Percentiles rank a stretch among this genome's conserved stretches.
phyloP scores from a whole-genome alignment of 2,888 invertebrate species.

The Gnatocerus cornutus region DNA sequence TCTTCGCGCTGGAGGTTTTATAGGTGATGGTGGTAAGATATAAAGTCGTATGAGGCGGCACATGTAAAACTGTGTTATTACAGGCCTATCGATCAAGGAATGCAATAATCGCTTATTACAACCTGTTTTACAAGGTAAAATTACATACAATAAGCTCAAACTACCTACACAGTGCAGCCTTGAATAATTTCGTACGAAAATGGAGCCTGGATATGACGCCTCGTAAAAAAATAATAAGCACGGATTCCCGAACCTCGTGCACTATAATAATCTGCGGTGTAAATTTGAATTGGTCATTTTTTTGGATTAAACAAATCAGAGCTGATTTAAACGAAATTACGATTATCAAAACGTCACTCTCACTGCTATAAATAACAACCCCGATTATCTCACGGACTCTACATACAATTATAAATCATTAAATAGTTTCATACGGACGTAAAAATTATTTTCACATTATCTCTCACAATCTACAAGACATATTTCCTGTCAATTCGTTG shows the following conservation, averaged over 20 bases:
- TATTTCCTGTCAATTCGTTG: slow-evolving; percentile 50
- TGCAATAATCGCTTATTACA: slow-evolving; percentile 61
- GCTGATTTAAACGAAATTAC: slow-evolving; percentile 19
- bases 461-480: slow-evolving; percentile 51
- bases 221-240: slow-evolving; percentile 43
- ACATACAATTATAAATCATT: slow-evolving; percentile 48
- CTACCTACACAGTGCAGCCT: slow-evolving; percentile 51
- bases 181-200: slow-evolving; percentile 43
- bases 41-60: slow-evolving; percentile 56
- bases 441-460: slow-evolving; percentile 53
- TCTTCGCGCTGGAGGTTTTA: slow-evolving; percentile 55
- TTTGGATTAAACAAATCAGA: slow-evolving; percentile 24
- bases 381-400: slow-evolving; percentile 28
- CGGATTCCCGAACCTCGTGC: slow-evolving; percentile 30
- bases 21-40: slow-evolving; percentile 56
- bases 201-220: slow-evolving; percentile 29
- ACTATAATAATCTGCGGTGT: slow-evolving; percentile 44
- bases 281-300: slow-evolving; percentile 28
- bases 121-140: slow-evolving; percentile 57
- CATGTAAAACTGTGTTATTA: slow-evolving; percentile 62
- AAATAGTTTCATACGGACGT: slow-evolving; percentile 42
- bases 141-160: slow-evolving; percentile 49
- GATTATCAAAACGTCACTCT: slow-evolving; percentile 39
- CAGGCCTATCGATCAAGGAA: slow-evolving; percentile 62
- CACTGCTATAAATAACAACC: slow-evolving; percentile 32